These are phyloP conservation scores for Atherinosoma microstoma DNA, from an alignment of 2,797 vertebrate species.

Conservation along the genomic window DNA sequence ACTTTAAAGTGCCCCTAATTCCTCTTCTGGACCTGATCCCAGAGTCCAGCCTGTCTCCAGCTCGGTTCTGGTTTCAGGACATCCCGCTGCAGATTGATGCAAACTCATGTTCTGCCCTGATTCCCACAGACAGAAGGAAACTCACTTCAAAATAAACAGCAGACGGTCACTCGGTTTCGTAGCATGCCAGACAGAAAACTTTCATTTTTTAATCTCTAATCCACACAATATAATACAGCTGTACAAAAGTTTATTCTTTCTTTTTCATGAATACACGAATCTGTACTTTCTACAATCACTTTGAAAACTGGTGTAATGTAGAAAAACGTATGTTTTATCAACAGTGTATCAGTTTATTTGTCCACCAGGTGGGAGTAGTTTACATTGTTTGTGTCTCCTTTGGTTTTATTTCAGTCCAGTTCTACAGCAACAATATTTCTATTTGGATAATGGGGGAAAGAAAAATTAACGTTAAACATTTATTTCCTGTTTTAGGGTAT, in stretches of 20 bases:
- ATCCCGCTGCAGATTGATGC: conserved; percentile 38
- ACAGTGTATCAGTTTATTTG: background rate
- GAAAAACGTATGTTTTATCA: background rate
- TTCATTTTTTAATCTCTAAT: background rate
- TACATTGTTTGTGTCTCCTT: background rate
- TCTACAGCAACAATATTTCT: background rate
- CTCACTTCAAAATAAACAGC: conserved; percentile 23
- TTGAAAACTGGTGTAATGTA: background rate
- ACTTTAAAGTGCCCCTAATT: conserved; percentile 63
- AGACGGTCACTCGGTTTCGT: conserved; percentile 20
- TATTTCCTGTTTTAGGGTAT: background rate
- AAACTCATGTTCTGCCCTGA: conserved; percentile 59
- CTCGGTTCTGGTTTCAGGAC: conserved; percentile 66
- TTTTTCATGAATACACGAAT: background rate
- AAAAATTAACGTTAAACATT: background rate
- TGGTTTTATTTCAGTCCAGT: background rate
- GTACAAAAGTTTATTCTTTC: background rate
- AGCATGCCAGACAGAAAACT: background rate
- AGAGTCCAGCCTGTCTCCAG: conserved; percentile 43
- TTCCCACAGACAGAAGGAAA: conserved; percentile 58
- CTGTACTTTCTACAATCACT: background rate
- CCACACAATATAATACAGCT: background rate
- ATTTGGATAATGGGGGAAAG: background rate
- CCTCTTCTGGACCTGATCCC: conserved; percentile 65
- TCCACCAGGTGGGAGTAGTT: conserved; percentile 20